A percentile compares a stretch with the other conserved stretches of the same genome.
Evolutionary conservation across 1,140 invertebrate species (phyloP).

Genomic region (Rhizoglyphus robini): DNA sequence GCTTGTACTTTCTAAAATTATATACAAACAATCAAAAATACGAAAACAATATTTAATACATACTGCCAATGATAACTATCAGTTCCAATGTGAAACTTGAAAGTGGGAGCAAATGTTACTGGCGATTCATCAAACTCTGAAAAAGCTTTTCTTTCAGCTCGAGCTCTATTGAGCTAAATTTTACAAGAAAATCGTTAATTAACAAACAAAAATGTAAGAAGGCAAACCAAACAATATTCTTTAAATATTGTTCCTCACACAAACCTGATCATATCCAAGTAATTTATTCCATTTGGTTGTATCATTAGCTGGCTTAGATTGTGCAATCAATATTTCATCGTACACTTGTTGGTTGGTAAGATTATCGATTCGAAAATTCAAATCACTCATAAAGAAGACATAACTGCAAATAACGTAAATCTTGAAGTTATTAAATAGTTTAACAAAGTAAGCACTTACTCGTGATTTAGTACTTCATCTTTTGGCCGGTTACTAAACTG

Average conservation of each 20-base stretch:
- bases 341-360: neutral
- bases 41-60: neutral
- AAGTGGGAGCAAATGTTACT: conserved; percentile 4
- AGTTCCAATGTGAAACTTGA: neutral
- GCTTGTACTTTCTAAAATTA: neutral
- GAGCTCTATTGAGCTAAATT: neutral
- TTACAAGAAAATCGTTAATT: neutral
- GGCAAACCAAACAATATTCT: no score
- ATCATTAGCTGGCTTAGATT: neutral
- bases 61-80: neutral
- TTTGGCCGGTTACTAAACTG: neutral
- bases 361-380: neutral
- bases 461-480: neutral
- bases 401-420: neutral
- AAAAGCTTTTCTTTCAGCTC: neutral
- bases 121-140: neutral
- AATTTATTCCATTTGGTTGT: neutral
- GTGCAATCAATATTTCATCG: neutral
- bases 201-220: no score
- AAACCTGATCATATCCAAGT: conserved; percentile 5
- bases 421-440: neutral
- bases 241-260: no score
- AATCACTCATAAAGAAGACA: neutral
- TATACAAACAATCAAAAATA: neutral
- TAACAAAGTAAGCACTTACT: neutral